A percentile compares a stretch with the other conserved stretches of the same genome.
Evolutionary conservation across 2,888 invertebrate genomes (phyloP).

Genomic region (Antitype chi): DNA sequence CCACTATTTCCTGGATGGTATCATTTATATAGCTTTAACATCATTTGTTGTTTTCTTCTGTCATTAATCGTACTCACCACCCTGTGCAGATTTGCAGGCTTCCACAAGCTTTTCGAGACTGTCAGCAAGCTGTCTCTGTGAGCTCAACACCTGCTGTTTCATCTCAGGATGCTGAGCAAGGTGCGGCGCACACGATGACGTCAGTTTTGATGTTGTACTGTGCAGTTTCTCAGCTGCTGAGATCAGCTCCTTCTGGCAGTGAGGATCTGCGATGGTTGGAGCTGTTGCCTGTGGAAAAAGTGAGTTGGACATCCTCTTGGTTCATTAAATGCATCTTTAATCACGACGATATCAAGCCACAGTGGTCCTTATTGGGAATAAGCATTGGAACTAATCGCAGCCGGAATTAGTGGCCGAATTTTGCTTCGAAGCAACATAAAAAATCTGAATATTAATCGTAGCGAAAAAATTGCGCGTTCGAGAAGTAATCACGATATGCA

Average conservation of each 20-base stretch:
- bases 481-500: too few species aligned
- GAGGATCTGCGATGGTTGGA: conserved; percentile 64
- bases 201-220: conserved; percentile 61
- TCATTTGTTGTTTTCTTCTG: too few species aligned
- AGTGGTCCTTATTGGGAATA: too few species aligned
- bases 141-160: conserved; percentile 23
- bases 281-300: conserved; percentile 69
- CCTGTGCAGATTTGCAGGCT: conserved; percentile 51
- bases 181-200: conserved; percentile 57
- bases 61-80: conserved; percentile 21
- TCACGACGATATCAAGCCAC: too few species aligned
- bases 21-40: too few species aligned
- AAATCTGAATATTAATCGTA: too few species aligned
- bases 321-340: too few species aligned
- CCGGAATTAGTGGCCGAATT: too few species aligned
- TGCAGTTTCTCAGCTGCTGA: conserved; percentile 65
- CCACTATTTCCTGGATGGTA: conserved; percentile 31
- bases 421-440: too few species aligned
- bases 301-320: neutral
- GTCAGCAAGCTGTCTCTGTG: conserved; percentile 52
- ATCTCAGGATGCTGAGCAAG: conserved; percentile 36
- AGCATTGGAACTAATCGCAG: too few species aligned
- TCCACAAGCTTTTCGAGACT: conserved; percentile 63
- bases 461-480: too few species aligned
- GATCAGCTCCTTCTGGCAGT: conserved; percentile 66